Base-by-base conservation (phyloP, 2,113 vertebrate genomes). In the Lynx canadensis region DNA sequence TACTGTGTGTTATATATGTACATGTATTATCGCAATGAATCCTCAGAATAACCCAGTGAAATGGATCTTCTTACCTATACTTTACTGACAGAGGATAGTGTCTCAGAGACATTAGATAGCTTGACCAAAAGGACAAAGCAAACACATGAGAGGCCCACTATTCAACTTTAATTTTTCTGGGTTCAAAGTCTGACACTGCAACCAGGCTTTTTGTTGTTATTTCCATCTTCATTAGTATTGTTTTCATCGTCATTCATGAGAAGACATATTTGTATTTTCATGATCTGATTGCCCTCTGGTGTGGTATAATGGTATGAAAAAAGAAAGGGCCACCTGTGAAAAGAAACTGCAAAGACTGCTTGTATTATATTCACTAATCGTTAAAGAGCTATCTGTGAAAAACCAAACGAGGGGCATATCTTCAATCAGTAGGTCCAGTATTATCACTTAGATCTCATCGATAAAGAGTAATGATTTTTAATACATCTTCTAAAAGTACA, bases 391-490 rank as follows among this genome's bases (percentile, higher is more conserved):
- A 16, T 94, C 55, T 90, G 4, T 86, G 18, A 82, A 66, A 95
- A 94, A 68, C 41, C 41, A 66, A 91, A 93, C 45, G 16, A 55
- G 29, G 69, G 68, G 12, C 82, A 63, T 52, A 52, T 74, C 89
- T 95, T 94, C 52, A 65, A 83, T 94, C 86, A 84, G 19, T 21
- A 93, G 79, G 38, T 83, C 63, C 74, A 74, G 55, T 38, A 38
- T 92, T 91, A 66, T 89, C 36, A 81, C 80, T 96, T 91, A 92
- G 57, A 87, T 87, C 87, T 96, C 25, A 78, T 84, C 74, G 68
- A 27, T 88, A 80, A 97, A 57, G 71, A 94, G n/a, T 96, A 95
- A 94, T 94, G 57, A 74, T 85, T 95, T 96, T 92, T 79, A 96
- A 91, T 79, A 48, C 14, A 76, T 76, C 36, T 96, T 94, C 60